Percentiles rank a stretch among this genome's conserved stretches.
phyloP scores from a whole-genome alignment of 2,888 invertebrate species.

The Macroteleia sp. region DNA sequence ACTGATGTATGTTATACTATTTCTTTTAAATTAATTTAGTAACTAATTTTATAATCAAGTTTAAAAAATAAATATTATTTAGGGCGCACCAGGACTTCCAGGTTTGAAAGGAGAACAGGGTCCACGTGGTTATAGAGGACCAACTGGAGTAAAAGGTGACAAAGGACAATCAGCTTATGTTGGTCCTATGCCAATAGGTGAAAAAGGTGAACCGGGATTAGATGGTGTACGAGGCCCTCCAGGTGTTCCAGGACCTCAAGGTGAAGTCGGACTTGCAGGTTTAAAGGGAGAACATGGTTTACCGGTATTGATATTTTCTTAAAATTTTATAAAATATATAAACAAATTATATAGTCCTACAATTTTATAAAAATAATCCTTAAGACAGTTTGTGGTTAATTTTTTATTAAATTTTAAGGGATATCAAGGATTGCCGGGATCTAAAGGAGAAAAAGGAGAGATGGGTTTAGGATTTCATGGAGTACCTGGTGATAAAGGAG shows the following conservation, averaged over 20 bases:
- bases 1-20: slow-evolving; percentile 89
- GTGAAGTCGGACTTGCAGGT: slow-evolving; percentile 86
- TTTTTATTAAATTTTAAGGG: too few species aligned
- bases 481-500: slow-evolving; percentile 86
- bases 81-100: slow-evolving; percentile 90
- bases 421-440: slow-evolving; percentile 88
- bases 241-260: slow-evolving; percentile 88
- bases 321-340: neutral
- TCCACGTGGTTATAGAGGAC: slow-evolving; percentile 85
- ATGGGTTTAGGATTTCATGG: slow-evolving; percentile 87
- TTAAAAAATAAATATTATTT: slow-evolving; percentile 3
- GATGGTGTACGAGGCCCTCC: slow-evolving; percentile 89
- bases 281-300: slow-evolving; percentile 87
- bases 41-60: neutral
- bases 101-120: slow-evolving; percentile 87
- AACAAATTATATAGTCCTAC: neutral
- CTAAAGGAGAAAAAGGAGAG: slow-evolving; percentile 88
- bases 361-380: too few species aligned
- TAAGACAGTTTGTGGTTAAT: too few species aligned
- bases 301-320: slow-evolving; percentile 85
- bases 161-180: slow-evolving; percentile 93
- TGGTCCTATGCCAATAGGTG: slow-evolving; percentile 89
- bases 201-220: slow-evolving; percentile 93
- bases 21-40: neutral
- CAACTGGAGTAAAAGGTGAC: slow-evolving; percentile 89